These are phyloP conservation scores for Ceyx margarethae DNA, from an alignment of 2,113 vertebrate species.

Conservation along the genomic window DNA sequence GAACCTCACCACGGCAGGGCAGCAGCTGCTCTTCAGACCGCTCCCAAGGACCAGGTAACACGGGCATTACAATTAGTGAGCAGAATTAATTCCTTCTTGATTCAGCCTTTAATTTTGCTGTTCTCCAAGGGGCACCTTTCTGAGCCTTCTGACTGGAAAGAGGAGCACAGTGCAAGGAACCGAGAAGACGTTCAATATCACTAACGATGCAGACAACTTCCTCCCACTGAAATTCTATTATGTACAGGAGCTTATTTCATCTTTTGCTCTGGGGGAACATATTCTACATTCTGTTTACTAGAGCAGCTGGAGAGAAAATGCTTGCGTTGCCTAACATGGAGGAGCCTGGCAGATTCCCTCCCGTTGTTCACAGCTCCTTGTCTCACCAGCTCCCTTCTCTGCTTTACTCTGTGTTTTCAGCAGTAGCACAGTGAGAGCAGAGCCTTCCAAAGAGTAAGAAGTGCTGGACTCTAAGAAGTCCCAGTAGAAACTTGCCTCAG, in stretches of 20 bases:
- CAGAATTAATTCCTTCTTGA: slow-evolving; percentile 50
- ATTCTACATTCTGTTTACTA: slow-evolving; percentile 54
- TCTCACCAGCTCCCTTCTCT: background rate
- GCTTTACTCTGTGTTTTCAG: background rate
- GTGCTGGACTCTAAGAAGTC: background rate
- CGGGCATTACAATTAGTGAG: slow-evolving; percentile 20
- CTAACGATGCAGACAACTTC: slow-evolving; percentile 43
- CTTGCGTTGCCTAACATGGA: slow-evolving; percentile 13
- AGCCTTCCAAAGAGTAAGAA: background rate
- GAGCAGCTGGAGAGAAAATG: slow-evolving; percentile 32
- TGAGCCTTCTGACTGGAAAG: slow-evolving; percentile 35
- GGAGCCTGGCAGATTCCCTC: slow-evolving; percentile 9
- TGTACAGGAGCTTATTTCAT: slow-evolving; percentile 37
- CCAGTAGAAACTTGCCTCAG: background rate
- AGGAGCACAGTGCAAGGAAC: slow-evolving; percentile 28
- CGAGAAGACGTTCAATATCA: background rate
- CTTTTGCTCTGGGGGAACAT: background rate
- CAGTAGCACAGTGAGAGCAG: background rate
- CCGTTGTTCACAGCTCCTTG: background rate
- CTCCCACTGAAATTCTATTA: slow-evolving; percentile 38
- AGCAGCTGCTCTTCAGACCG: background rate
- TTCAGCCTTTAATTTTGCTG: slow-evolving; percentile 37
- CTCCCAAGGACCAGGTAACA: background rate
- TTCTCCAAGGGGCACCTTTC: slow-evolving; percentile 40
- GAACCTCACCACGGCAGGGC: background rate